Percentiles rank a stretch among this genome's conserved stretches.
phyloP scores from a whole-genome alignment of 2,888 invertebrate species.

The Anorthoa munda region DNA sequence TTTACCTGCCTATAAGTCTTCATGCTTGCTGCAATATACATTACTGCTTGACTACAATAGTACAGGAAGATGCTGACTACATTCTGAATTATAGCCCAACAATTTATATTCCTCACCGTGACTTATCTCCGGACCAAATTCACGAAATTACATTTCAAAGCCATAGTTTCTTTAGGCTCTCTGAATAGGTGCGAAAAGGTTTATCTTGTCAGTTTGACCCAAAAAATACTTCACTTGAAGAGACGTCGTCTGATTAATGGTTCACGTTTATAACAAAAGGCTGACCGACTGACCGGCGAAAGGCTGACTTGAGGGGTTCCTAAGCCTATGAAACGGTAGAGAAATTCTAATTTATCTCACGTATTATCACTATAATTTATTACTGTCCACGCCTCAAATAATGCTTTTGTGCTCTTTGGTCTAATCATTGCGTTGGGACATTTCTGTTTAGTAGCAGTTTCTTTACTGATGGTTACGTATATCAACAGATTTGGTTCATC shows the following conservation, averaged over 20 bases:
- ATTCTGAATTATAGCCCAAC: conserved; percentile 9
- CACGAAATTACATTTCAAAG: conserved; percentile 54
- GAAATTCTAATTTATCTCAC: conserved; percentile 70
- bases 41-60: conserved; percentile 8
- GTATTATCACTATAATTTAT: conserved; percentile 66
- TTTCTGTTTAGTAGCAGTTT: conserved; percentile 5
- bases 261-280: conserved; percentile 73
- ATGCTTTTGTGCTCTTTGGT: conserved; percentile 35
- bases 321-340: conserved; percentile 61
- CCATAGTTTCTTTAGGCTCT: conserved; percentile 65
- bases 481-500: neutral
- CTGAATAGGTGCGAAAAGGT: conserved; percentile 75
- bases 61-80: neutral
- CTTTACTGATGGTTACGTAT: neutral
- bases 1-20: neutral
- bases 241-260: conserved; percentile 76
- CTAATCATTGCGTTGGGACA: conserved; percentile 41
- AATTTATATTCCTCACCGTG: conserved; percentile 39
- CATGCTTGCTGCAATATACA: neutral
- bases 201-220: conserved; percentile 73
- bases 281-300: conserved; percentile 70
- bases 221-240: conserved; percentile 74
- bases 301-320: conserved; percentile 57
- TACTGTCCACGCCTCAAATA: conserved; percentile 49
- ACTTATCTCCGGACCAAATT: conserved; percentile 33